Evolutionary conservation across 2,888 invertebrate genomes (phyloP).

Genomic region (Caenorhabditis sp.): DNA sequence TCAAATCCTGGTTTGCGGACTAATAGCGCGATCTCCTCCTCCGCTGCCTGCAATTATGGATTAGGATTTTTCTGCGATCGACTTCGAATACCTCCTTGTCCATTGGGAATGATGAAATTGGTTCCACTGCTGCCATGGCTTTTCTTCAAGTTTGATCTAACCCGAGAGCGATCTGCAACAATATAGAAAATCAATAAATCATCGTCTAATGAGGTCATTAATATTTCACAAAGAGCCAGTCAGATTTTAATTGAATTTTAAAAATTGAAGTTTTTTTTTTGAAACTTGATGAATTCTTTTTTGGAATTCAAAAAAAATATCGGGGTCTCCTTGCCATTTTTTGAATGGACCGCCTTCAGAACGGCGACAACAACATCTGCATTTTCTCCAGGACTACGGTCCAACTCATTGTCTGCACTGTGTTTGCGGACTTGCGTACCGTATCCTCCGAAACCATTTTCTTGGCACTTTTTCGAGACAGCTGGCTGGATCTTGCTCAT

Average conservation of each 20-base stretch:
- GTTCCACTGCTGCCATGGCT: constrained; percentile 48
- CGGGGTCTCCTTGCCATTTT: constrained; percentile 4
- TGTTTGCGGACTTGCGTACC: constrained; percentile 60
- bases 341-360: constrained; percentile 43
- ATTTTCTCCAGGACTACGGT: constrained; percentile 38
- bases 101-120: constrained; percentile 51
- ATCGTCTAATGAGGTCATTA: constrained; percentile 40
- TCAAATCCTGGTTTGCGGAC: constrained; percentile 48
- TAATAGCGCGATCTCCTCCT: constrained; percentile 50
- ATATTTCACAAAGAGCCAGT: background rate
- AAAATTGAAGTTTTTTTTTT: too few relatives aligned
- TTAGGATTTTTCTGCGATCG: too few relatives aligned
- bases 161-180: constrained; percentile 32
- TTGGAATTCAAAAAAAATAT: background rate
- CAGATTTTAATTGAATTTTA: background rate
- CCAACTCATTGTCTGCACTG: constrained; percentile 3
- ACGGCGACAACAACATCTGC: constrained; percentile 2
- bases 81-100: constrained; percentile 43
- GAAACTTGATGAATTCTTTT: background rate
- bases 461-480: background rate
- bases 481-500: too few relatives aligned
- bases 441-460: constrained; percentile 18
- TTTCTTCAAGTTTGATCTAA: constrained; percentile 50
- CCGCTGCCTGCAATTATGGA: constrained; percentile 41
- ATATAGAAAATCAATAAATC: constrained; percentile 49